phyloP scores from a whole-genome alignment of 2,888 invertebrate species.

The Spilarctia lutea region DNA sequence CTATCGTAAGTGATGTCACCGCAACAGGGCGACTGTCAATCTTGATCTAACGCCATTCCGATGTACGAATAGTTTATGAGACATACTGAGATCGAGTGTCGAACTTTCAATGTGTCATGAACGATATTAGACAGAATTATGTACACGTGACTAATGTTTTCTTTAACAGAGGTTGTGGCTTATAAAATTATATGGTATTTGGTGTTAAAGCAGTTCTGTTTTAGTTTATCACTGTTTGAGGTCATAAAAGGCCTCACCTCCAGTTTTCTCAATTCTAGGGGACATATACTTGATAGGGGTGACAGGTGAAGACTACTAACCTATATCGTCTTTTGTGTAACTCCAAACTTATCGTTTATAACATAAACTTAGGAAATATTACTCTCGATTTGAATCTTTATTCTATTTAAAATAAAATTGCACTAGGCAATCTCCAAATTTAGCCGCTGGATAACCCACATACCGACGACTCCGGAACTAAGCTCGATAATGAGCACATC shows the following conservation, averaged over 20 bases:
- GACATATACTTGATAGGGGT: too few relatives aligned
- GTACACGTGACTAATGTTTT: neutral
- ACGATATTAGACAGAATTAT: neutral
- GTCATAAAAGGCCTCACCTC: too few relatives aligned
- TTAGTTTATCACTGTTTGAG: too few relatives aligned
- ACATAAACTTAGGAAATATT: neutral
- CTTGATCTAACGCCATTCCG: neutral
- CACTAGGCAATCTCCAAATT: neutral
- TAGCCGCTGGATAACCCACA: conserved; percentile 4
- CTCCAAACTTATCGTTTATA: too few relatives aligned
- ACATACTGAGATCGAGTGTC: conserved; percentile 18
- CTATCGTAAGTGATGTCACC: neutral
- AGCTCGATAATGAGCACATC: conserved; percentile 8
- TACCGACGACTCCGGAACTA: conserved; percentile 1
- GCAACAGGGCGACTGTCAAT: neutral
- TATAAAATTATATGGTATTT: too few relatives aligned
- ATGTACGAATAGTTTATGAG: conserved; percentile 8
- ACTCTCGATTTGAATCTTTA: neutral
- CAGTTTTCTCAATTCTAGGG: too few relatives aligned
- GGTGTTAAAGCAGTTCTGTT: too few relatives aligned
- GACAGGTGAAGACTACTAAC: too few relatives aligned
- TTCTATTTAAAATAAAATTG: neutral
- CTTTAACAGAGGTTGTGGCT: too few relatives aligned
- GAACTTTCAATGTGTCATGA: conserved; percentile 7
- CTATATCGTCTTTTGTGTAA: too few relatives aligned